Evolutionary conservation across 2,888 invertebrate species (phyloP).

Genomic region (Eudemis profundana): DNA sequence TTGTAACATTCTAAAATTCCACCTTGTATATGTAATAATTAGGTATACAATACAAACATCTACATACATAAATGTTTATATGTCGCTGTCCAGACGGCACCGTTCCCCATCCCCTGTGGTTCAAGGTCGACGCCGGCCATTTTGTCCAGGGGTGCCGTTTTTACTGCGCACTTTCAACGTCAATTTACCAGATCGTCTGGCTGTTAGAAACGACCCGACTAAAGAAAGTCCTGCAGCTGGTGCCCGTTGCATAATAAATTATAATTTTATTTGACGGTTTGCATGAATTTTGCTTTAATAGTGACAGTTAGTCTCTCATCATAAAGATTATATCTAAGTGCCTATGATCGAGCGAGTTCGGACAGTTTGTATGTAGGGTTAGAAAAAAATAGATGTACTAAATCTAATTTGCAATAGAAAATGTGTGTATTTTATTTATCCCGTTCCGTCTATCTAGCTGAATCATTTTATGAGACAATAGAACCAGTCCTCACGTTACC

Average conservation of each 20-base stretch:
- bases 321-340: too few species aligned
- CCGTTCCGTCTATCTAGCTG: conserved; percentile 2
- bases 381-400: too few species aligned
- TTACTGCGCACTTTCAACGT: conserved; percentile 24
- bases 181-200: conserved; percentile 9
- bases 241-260: too few species aligned
- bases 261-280: too few species aligned
- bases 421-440: neutral
- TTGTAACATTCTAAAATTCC: neutral
- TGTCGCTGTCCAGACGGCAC: conserved; percentile 62
- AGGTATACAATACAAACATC: too few species aligned
- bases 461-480: conserved; percentile 7
- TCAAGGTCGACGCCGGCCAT: conserved; percentile 68
- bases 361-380: too few species aligned
- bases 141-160: conserved; percentile 50
- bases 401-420: too few species aligned
- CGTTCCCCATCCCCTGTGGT: conserved; percentile 53
- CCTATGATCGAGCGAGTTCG: too few species aligned
- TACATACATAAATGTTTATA: conserved; percentile 13
- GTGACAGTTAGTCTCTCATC: too few species aligned
- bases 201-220: too few species aligned
- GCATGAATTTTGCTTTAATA: too few species aligned
- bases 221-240: too few species aligned
- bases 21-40: conserved; percentile 19
- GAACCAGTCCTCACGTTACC: neutral